Base-by-base conservation (phyloP, 2,888 invertebrate genomes). In the Deilephila porcellus region DNA sequence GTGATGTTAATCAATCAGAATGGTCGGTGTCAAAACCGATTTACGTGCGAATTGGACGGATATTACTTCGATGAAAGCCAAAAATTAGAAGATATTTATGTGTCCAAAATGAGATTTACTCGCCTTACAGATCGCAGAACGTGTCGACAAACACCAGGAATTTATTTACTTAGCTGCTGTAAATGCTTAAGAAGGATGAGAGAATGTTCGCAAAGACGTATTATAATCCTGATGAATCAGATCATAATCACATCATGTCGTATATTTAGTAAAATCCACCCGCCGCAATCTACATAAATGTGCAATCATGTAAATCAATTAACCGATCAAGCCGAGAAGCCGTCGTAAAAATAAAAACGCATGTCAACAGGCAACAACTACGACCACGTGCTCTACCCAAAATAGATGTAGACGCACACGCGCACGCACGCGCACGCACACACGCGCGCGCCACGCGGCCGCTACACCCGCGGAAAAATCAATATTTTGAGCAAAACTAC, bases 401-500 rank as follows among this genome's bases (percentile, higher is more conserved):
- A 94, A 94, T 93, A 94, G 93, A 93, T 83, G 81, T 81, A 78
- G 86, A 87, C 89, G 81, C 90, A 89, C 89, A 90, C 88, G 78
- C 76, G 73, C 78, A 74, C 82, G 75, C 73, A 73, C 77, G 73
- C 79, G 73, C 79, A 83, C 86, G 77, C 83, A 83, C 87, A 82
- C 85, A 76, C 73, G 74, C 77, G 75, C 80, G 60, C 75, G 76
- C 85, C 86, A 86, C 87, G 88, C 86, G 86, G 86, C 87, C 87
- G 86, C 89, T 83, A 86, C 84, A 85, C 90, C 88, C 87, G 90
- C 90, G 90, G 93, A 93, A 94, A 94, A 94, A 94, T 94, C 94
- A 94, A 94, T 94, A 94, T 94, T 94, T 93, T 93, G 92, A 94
- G 93, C 94, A 93, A 93, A 94, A 93, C 93, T 93, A 91, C 93